Evolutionary conservation across 2,888 invertebrate species (phyloP).

Genomic region (Diaphora mendica): DNA sequence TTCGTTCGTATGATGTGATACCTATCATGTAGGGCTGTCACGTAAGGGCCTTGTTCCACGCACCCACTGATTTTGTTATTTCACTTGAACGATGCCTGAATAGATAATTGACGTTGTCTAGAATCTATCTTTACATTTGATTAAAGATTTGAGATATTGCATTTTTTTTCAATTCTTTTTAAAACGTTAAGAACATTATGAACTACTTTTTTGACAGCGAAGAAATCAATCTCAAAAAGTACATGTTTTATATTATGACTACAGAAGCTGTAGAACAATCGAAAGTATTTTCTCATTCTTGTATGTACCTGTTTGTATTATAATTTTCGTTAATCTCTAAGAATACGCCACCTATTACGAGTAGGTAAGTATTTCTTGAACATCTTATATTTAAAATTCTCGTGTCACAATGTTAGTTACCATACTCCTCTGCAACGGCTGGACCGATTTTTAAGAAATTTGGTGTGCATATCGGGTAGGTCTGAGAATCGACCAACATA

Average conservation of each 20-base stretch:
- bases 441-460: too few relatives aligned
- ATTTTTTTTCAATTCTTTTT: not conserved
- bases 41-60: conserved; percentile 46
- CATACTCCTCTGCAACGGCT: too few relatives aligned
- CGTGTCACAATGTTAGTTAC: too few relatives aligned
- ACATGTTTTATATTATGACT: not conserved
- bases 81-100: conserved; percentile 38
- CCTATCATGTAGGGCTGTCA: conserved; percentile 56
- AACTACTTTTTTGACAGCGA: not conserved
- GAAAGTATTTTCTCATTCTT: not conserved
- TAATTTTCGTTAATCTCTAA: not conserved
- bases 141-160: not conserved
- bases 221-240: not conserved
- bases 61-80: conserved; percentile 42
- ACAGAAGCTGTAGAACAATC: not conserved
- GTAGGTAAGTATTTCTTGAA: too few relatives aligned
- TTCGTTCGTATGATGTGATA: conserved; percentile 59
- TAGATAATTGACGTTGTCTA: conserved; percentile 21
- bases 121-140: not conserved
- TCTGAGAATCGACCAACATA: too few relatives aligned
- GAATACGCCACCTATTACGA: not conserved
- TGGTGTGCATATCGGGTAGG: too few relatives aligned
- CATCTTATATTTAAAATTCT: too few relatives aligned
- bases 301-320: not conserved
- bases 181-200: not conserved